Evolutionary conservation across 2,113 vertebrate genomes (phyloP), one percentile per base, ranked within the genome.

Genomic region (Alces alces): DNA sequence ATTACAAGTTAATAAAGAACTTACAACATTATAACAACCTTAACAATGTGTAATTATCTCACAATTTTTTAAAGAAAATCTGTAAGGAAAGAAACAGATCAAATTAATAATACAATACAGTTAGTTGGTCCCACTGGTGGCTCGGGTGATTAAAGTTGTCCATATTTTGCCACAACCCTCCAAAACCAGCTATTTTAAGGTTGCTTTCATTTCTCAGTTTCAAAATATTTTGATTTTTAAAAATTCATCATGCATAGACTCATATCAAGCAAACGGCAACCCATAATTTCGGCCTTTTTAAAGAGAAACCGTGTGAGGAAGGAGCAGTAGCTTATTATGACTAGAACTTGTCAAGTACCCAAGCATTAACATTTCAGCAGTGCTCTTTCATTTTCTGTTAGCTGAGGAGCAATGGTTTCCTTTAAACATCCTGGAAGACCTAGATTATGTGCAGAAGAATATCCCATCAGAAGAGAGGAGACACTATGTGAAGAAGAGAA

Each of bases 261-360:
- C 85, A 87, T 64, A 87, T 17, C 27, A 96, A 94, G 57, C 36
- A 36, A 89, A 92, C 19, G 19, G 79, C 84, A 95, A 96, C 87
- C 87, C 27, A 87, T 86, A 87, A 98, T 93, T 95, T 39, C 61
- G 93, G 79, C 54, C 84, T 84, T 93, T 97, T 96, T 87, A 47
- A 93, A 73, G 70, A 83, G 60, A 93, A 97, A 88, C 17, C 36
- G 10, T 95, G 84, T 91, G 15, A 73, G 23, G 21, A 28, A 83
- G 58, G 60, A 94, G 92, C 17, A 85, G 64, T 39, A 80, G 88
- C 36, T 96, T 92, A 93, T 64, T 95, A 89, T 79, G n/a, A 94
- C 78, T 95, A 28, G 27, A 91, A 91, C 82, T 1, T 95, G 79
- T 93, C 86, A 91, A 89, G 91, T 60, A 91, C 83, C 78, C 89